A percentile compares a stretch with the other conserved stretches of the same genome.
These are phyloP conservation scores for Cancer borealis DNA, from an alignment of 2,888 invertebrate genomes.

Conservation along the genomic window DNA sequence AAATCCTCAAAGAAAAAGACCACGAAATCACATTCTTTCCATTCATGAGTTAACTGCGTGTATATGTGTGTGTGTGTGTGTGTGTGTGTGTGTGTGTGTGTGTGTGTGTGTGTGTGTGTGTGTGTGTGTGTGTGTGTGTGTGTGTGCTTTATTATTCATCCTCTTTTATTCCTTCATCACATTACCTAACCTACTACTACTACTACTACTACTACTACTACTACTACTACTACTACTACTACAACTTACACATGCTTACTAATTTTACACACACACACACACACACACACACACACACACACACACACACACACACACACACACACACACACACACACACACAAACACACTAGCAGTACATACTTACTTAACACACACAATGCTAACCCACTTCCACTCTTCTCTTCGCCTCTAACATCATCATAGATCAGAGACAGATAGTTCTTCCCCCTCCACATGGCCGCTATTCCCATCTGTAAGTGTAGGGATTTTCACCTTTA, in stretches of 20 bases:
- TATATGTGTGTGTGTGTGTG: slow-evolving; percentile 6
- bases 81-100: slow-evolving; percentile 31
- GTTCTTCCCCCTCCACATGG: neutral
- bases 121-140: slow-evolving; percentile 12
- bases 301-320: slow-evolving; percentile 44
- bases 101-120: slow-evolving; percentile 29
- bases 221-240: neutral
- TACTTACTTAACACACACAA: neutral
- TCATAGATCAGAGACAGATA: neutral
- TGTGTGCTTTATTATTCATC: neutral
- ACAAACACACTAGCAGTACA: neutral
- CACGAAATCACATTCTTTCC: slow-evolving; percentile 27
- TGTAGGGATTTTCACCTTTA: slow-evolving; percentile 7
- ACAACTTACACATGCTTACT: neutral
- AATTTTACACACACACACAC: no score
- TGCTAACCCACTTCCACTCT: neutral
- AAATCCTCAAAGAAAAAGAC: slow-evolving; percentile 4
- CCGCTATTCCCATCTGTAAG: neutral
- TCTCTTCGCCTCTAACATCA: neutral
- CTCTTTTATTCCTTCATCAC: neutral
- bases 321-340: slow-evolving; percentile 50
- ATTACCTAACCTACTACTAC: neutral
- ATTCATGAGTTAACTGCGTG: neutral
- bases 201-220: neutral
- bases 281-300: neutral